These are phyloP conservation scores for Hipparchia sbordonii DNA, from an alignment of 2,888 invertebrate genomes.

Conservation along the genomic window DNA sequence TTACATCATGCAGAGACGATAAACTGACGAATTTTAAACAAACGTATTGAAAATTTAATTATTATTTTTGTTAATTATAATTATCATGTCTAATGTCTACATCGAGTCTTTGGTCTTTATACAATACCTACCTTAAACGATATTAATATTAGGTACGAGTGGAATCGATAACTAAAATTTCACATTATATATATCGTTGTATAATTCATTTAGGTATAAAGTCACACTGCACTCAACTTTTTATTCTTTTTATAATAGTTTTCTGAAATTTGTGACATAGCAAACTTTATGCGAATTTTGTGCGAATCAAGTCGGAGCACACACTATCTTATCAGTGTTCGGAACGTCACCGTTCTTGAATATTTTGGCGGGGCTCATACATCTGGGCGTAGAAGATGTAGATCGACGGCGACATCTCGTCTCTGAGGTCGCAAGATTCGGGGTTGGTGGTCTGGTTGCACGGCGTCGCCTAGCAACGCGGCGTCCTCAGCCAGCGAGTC, in stretches of 20 bases:
- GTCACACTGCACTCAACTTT: conserved; percentile 58
- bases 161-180: conserved; percentile 53
- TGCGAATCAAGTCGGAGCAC: conserved; percentile 28
- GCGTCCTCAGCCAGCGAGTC: conserved; percentile 80
- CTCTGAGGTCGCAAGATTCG: conserved; percentile 64
- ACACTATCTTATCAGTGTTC: conserved; percentile 16
- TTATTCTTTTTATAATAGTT: conserved; percentile 21
- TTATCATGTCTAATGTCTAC: conserved; percentile 44
- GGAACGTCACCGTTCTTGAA: conserved; percentile 2
- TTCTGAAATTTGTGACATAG: conserved; percentile 16
- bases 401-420: conserved; percentile 75
- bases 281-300: conserved; percentile 16
- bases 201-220: conserved; percentile 50
- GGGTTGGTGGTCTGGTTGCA: conserved; percentile 51
- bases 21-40: neutral
- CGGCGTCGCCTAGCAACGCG: conserved; percentile 67
- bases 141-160: conserved; percentile 41
- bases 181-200: conserved; percentile 66
- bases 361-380: conserved; percentile 51
- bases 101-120: conserved; percentile 55
- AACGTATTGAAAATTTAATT: conserved; percentile 12
- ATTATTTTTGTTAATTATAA: conserved; percentile 40
- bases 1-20: no score
- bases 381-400: conserved; percentile 75
- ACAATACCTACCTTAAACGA: conserved; percentile 50